Percentiles rank a stretch among this genome's conserved stretches.
Evolutionary conservation across 2,113 vertebrate genomes (phyloP).

Genomic region (Symphodus melops): DNA sequence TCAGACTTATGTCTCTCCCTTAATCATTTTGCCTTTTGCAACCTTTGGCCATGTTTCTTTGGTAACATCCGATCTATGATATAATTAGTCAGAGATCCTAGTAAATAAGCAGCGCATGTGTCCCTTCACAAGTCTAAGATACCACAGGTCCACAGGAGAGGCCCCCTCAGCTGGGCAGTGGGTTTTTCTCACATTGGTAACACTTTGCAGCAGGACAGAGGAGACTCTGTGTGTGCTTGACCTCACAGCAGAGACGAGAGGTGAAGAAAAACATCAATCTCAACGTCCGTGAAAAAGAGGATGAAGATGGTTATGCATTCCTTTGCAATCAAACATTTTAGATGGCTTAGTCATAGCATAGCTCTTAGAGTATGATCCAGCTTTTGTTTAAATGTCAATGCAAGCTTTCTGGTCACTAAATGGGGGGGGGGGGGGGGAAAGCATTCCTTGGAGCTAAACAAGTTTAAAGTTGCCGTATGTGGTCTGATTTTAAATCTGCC

Average conservation of each 20-base stretch:
- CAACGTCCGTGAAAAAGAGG: constrained; percentile 4
- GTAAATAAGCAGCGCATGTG: constrained; percentile 16
- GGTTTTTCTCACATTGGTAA: constrained; percentile 61
- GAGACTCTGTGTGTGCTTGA: constrained; percentile 45
- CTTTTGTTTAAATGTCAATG: neutral
- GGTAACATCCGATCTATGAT: too few relatives aligned
- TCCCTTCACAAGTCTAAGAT: constrained; percentile 6
- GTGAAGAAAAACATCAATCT: constrained; percentile 58
- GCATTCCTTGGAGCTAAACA: neutral
- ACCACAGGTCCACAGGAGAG: constrained; percentile 21
- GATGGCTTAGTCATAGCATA: neutral
- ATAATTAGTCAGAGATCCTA: constrained; percentile 43
- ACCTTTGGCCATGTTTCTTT: constrained; percentile 12
- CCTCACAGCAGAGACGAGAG: constrained; percentile 45
- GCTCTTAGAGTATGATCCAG: neutral
- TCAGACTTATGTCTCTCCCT: neutral
- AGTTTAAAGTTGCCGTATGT: neutral
- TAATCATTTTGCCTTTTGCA: constrained; percentile 3
- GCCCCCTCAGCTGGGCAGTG: neutral
- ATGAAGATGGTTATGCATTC: constrained; percentile 24
- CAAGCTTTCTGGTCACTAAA: neutral
- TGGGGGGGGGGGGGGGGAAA: too few relatives aligned
- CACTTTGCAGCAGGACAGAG: constrained; percentile 47
- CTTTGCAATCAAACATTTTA: constrained; percentile 20
- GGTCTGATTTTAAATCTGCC: constrained; percentile 10